phyloP scores from a whole-genome alignment of 2,888 invertebrate species.

The Crioceris asparagi region DNA sequence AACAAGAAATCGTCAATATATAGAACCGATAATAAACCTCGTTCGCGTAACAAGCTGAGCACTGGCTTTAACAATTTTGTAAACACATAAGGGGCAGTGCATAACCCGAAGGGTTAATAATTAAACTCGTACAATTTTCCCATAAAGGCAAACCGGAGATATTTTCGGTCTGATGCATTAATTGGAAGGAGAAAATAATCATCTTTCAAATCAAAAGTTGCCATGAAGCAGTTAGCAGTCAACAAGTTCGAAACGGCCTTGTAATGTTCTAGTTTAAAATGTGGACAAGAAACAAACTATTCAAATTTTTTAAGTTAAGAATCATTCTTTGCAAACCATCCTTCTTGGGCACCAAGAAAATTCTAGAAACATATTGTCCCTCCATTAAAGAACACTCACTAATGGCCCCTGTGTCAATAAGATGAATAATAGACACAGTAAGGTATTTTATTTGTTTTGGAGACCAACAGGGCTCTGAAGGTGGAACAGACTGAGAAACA shows the following conservation, averaged over 20 bases:
- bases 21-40: too few species aligned
- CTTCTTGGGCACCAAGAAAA: slow-evolving; percentile 9
- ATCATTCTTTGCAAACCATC: slow-evolving; percentile 10
- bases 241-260: slow-evolving; percentile 8
- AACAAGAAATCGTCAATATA: too few species aligned
- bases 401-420: slow-evolving; percentile 2
- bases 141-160: not conserved
- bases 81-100: not conserved
- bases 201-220: slow-evolving; percentile 10
- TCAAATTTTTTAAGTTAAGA: slow-evolving; percentile 17
- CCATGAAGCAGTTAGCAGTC: slow-evolving; percentile 5
- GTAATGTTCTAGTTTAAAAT: slow-evolving; percentile 20
- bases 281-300: slow-evolving; percentile 7
- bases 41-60: too few species aligned
- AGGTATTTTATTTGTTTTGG: not conserved
- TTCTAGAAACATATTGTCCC: slow-evolving; percentile 7
- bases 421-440: not conserved
- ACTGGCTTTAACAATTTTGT: not conserved
- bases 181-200: slow-evolving; percentile 8
- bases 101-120: not conserved
- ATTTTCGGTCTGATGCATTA: not conserved
- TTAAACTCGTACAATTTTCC: not conserved
- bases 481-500: not conserved
- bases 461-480: not conserved
- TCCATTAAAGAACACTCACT: not conserved